These are phyloP conservation scores for Adoxophyes honmai DNA, from an alignment of 1,140 invertebrate genomes.

Conservation along the genomic window DNA sequence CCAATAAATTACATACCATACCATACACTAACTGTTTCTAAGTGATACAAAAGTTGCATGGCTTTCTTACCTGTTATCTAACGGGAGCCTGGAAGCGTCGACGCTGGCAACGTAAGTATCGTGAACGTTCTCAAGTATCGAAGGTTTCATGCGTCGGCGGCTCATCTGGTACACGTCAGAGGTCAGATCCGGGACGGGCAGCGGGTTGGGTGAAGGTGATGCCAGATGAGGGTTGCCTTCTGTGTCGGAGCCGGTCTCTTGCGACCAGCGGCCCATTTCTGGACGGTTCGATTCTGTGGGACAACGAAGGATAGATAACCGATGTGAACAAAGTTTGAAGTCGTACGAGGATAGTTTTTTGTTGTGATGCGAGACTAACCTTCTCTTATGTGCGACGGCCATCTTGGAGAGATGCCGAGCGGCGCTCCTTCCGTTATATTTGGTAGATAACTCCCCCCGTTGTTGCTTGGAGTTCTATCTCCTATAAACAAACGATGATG, in stretches of 20 bases:
- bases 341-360: too few species aligned
- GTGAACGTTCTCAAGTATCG: slow-evolving; percentile 78
- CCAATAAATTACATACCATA: too few species aligned
- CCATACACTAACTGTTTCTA: too few species aligned
- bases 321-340: slow-evolving; percentile 4
- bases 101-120: slow-evolving; percentile 71
- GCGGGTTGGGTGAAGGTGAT: slow-evolving; percentile 83
- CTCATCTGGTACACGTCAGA: slow-evolving; percentile 78
- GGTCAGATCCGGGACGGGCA: slow-evolving; percentile 85
- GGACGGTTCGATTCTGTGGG: neutral
- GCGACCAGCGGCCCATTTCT: slow-evolving; percentile 78
- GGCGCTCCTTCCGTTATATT: slow-evolving; percentile 85
- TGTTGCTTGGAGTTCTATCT: slow-evolving; percentile 46
- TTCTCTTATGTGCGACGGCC: slow-evolving; percentile 62
- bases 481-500: slow-evolving; percentile 26
- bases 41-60: too few species aligned
- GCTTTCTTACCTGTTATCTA: slow-evolving; percentile 75
- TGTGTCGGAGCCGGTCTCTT: slow-evolving; percentile 86
- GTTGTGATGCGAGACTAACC: too few species aligned
- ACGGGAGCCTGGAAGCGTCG: slow-evolving; percentile 66
- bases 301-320: neutral
- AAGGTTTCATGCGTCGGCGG: slow-evolving; percentile 77
- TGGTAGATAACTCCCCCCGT: slow-evolving; percentile 80
- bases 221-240: slow-evolving; percentile 77
- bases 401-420: slow-evolving; percentile 59